Base-by-base conservation (phyloP, 2,888 invertebrate genomes). In the Hofmannophila pseudospretella region DNA sequence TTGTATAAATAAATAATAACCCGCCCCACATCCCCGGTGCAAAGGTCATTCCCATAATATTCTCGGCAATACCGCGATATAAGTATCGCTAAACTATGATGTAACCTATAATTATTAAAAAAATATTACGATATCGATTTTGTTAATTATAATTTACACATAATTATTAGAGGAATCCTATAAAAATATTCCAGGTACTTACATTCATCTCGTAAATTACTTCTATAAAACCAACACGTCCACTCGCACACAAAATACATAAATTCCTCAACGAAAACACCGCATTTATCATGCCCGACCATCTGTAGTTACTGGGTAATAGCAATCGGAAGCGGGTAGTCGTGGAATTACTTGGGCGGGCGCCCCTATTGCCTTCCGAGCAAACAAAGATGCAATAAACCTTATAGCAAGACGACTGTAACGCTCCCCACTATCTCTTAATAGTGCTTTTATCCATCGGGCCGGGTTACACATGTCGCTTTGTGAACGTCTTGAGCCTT, bases 371-470 rank as follows among this genome's bases (percentile, higher is more conserved):
- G 79, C 71, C 65, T 62, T 56, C 57, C 55, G 62, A 64, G 30
- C 74, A 80, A 81, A 81, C 76, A 82, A 59, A 73, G 72, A 75
- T 73, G 80, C 79, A 82, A 82, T 81, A 82, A 80, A 77, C 70
- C 67, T 62, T 64, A n/a, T n/a, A 54, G 60, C 65, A 64, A 77
- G 73, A 68, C 71, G 71, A 56, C 59, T 64, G 62, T 66, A 47
- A 66, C 51, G 60, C 52, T 60, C 55, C 54, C 57, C 50, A 58
- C 60, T 66, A 62, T 72, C 69, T 72, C 69, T 67, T 72, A 75
- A 77, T 73, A 70, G 69, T 60, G 57, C 69, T 60, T 68, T 77
- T 75, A 73, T 74, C 74, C 67, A 60, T 59, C 62, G 67, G 63
- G 54, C 54, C 52, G 61, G 62, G 65, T 58, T 71, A 79, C 75